Conservation (phyloP, 2,888 invertebrate genomes). For the Nezara viridula region DNA sequence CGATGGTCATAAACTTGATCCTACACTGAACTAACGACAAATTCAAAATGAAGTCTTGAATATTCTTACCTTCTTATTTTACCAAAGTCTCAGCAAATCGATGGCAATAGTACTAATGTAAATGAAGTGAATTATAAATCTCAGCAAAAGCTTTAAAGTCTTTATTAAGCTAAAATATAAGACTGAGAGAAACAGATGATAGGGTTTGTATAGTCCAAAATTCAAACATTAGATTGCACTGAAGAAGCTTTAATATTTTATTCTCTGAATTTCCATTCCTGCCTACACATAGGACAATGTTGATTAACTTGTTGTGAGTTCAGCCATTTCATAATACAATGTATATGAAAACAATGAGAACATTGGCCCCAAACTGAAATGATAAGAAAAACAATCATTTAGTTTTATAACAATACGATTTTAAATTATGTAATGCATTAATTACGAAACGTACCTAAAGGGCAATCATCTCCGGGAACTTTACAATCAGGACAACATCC, state of each 20-base stretch:
- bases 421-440: not conserved
- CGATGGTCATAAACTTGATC: too few relatives aligned
- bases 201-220: not conserved
- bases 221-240: not conserved
- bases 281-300: conserved; percentile 97
- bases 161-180: not conserved
- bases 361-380: conserved; percentile 94
- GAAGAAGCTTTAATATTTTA: conserved; percentile 67
- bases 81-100: not conserved
- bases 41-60: not conserved
- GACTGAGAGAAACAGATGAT: not conserved
- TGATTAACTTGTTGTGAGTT: conserved; percentile 91
- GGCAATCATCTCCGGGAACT: conserved; percentile 97
- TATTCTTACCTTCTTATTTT: not conserved
- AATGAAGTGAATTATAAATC: not conserved
- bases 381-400: conserved; percentile 51
- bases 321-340: conserved; percentile 99
- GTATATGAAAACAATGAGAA: conserved; percentile 99
- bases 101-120: too few relatives aligned
- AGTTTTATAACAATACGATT: not conserved
- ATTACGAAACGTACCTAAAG: conserved; percentile 75
- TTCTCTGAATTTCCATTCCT: conserved; percentile 98
- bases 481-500: conserved; percentile 98
- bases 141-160: not conserved
- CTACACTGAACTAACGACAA: too few relatives aligned